phyloP scores from a whole-genome alignment of 1,140 invertebrate genomes.

The Pseudomyrmex sp. region DNA sequence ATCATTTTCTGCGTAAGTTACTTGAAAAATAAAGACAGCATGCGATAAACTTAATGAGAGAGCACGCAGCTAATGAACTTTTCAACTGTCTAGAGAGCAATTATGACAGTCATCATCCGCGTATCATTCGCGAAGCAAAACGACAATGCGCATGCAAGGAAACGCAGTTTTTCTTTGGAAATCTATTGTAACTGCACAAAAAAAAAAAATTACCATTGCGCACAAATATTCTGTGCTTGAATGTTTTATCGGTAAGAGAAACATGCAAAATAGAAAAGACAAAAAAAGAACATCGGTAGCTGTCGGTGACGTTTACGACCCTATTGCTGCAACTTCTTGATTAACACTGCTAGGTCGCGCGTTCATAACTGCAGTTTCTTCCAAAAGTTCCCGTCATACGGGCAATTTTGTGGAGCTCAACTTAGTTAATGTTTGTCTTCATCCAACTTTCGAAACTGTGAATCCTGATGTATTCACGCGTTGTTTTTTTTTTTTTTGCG shows the following conservation, averaged over 20 bases:
- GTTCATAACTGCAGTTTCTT: constrained; percentile 47
- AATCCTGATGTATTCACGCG: background rate
- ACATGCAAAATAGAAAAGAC: background rate
- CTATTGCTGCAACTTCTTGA: constrained; percentile 41
- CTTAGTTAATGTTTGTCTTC: constrained; percentile 43
- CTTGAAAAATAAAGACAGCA: background rate
- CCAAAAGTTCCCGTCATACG: constrained; percentile 29
- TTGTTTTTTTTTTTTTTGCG: background rate
- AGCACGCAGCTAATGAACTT: background rate
- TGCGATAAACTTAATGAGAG: constrained; percentile 6
- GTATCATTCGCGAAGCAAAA: background rate
- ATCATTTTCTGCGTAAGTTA: background rate
- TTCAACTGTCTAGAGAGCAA: background rate
- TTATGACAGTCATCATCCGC: background rate
- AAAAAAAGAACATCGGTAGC: background rate
- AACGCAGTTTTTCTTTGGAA: background rate
- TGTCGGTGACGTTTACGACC: constrained; percentile 33
- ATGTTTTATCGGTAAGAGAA: constrained; percentile 18
- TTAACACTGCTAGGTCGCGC: constrained; percentile 34
- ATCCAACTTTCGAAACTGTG: constrained; percentile 22
- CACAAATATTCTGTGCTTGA: too few relatives aligned
- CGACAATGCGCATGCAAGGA: too few relatives aligned
- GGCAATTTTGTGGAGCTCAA: constrained; percentile 27
- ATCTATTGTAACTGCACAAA: too few relatives aligned
- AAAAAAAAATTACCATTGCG: background rate